Evolutionary conservation across 1,140 invertebrate genomes (phyloP).

Genomic region (Chlorops oryzae): DNA sequence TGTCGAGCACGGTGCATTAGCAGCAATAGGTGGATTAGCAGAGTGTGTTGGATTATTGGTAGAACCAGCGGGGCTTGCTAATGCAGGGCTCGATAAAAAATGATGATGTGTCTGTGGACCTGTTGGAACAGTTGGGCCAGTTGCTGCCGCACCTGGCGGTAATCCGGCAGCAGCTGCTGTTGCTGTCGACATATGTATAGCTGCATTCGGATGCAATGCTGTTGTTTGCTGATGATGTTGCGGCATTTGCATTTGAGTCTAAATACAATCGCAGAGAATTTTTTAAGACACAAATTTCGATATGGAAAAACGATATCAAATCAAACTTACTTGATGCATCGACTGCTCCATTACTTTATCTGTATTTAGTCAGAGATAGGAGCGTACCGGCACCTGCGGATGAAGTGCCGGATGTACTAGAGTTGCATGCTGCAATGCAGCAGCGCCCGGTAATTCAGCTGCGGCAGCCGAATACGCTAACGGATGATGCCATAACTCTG

Average conservation of each 20-base stretch:
- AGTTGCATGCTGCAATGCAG: constrained; percentile 75
- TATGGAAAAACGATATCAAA: too few relatives aligned
- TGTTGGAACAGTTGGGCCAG: constrained; percentile 25
- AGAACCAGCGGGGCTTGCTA: constrained; percentile 81
- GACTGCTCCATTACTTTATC: constrained; percentile 60
- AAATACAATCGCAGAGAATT: constrained; percentile 9
- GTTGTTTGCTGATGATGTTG: constrained; percentile 46
- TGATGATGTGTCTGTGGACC: constrained; percentile 53
- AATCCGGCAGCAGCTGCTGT: constrained; percentile 14
- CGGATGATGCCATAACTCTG: constrained; percentile 90
- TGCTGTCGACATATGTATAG: constrained; percentile 60
- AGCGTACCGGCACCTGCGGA: constrained; percentile 92
- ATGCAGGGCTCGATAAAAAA: constrained; percentile 73
- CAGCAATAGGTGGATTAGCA: constrained; percentile 43
- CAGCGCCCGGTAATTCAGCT: constrained; percentile 70
- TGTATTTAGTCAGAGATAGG: constrained; percentile 94
- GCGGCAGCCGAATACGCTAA: constrained; percentile 75
- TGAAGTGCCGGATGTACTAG: constrained; percentile 92
- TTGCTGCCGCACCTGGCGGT: constrained; percentile 3
- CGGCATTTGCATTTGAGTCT: constrained; percentile 67
- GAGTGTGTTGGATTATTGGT: constrained; percentile 63
- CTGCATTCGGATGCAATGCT: constrained; percentile 64
- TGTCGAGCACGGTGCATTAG: constrained; percentile 86
- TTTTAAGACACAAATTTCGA: not conserved
- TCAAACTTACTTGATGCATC: constrained; percentile 45